Evolutionary conservation across 1,140 invertebrate species (phyloP).

Genomic region (Tyrophagus putrescentiae): DNA sequence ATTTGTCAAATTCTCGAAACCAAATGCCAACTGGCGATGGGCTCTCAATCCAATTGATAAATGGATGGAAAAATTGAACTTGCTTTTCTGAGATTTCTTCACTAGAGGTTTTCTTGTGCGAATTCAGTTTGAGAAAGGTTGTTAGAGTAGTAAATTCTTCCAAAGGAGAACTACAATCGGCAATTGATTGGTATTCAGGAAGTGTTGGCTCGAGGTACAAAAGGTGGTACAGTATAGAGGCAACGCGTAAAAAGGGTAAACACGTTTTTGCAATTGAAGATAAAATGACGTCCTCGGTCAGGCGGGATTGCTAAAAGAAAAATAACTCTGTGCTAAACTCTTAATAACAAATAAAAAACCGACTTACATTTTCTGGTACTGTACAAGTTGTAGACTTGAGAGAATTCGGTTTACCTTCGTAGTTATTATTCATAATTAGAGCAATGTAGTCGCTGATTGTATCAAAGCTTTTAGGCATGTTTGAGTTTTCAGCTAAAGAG

Average conservation of each 20-base stretch:
- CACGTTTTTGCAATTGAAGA: conserved; percentile 50
- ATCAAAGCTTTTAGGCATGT: conserved; percentile 9
- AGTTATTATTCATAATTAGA: conserved; percentile 7
- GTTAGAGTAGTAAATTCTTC: conserved; percentile 17
- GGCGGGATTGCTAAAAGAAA: neutral
- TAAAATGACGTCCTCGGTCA: neutral
- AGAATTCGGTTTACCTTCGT: neutral
- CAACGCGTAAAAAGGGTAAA: conserved; percentile 66
- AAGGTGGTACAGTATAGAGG: conserved; percentile 65
- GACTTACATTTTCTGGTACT: too few species aligned
- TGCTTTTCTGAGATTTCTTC: neutral
- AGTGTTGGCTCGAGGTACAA: conserved; percentile 49
- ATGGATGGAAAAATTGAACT: neutral
- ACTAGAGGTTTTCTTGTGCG: neutral
- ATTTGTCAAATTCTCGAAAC: conserved; percentile 33
- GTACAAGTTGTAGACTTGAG: too few species aligned
- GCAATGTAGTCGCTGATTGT: conserved; percentile 13
- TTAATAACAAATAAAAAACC: neutral
- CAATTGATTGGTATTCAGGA: neutral
- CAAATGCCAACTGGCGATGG: conserved; percentile 31
- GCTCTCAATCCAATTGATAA: conserved; percentile 30
- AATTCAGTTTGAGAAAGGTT: neutral
- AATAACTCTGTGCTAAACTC: neutral
- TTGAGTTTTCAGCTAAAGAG: conserved; percentile 4
- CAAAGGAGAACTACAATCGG: conserved; percentile 16